phyloP scores from a whole-genome alignment of 2,888 invertebrate genomes.

The Melieria crassipennis region DNA sequence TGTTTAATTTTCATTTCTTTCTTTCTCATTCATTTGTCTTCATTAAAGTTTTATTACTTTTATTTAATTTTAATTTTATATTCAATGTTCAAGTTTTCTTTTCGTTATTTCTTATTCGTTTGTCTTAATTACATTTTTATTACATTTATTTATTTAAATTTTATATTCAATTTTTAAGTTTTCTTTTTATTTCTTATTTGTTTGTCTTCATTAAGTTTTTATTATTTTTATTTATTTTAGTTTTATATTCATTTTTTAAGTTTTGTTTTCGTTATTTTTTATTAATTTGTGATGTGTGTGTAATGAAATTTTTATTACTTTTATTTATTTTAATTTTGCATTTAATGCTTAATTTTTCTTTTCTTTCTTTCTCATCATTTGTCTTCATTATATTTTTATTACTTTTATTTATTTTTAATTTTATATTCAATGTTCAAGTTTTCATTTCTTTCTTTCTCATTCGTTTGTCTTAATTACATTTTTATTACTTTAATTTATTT shows the following conservation, averaged over 20 bases:
- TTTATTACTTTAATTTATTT: neutral
- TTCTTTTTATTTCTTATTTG: neutral
- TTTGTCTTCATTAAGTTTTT: too few species aligned
- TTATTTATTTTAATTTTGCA: neutral
- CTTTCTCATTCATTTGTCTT: neutral
- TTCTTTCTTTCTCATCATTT: neutral
- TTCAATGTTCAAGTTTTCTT: neutral
- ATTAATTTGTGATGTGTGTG: neutral
- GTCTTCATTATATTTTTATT: neutral
- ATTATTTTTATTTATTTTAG: neutral
- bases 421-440: neutral
- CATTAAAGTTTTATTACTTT: neutral
- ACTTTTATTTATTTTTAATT: neutral
- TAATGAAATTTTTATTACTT: neutral
- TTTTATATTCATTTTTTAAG: slow-evolving; percentile 11
- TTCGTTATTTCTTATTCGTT: neutral
- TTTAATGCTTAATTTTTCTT: neutral
- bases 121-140: neutral
- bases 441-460: neutral
- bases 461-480: neutral
- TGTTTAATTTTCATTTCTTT: neutral
- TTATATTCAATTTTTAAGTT: too few species aligned
- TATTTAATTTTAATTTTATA: neutral
- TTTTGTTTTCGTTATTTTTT: neutral
- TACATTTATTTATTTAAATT: neutral